Evolutionary conservation across 2,888 invertebrate species (phyloP).

Genomic region (Clistopyga incitator): DNA sequence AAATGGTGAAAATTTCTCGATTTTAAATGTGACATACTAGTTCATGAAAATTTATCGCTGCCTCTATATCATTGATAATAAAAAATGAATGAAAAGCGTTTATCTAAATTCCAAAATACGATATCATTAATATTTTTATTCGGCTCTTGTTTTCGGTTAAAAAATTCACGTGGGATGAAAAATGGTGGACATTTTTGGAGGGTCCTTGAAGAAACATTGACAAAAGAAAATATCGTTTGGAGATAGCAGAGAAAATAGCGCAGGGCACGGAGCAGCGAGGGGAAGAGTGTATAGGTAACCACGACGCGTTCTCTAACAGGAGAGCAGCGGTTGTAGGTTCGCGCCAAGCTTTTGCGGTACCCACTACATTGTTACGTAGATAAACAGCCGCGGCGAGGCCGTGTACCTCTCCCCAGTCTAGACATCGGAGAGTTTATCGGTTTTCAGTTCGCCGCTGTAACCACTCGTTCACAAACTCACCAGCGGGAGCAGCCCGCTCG

Average conservation of each 20-base stretch:
- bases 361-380: conserved; percentile 71
- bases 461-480: conserved; percentile 33
- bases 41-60: too few species aligned
- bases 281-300: not conserved
- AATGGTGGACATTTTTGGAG: not conserved
- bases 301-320: not conserved
- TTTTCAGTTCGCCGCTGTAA: conserved; percentile 69
- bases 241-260: not conserved
- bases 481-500: conserved; percentile 45
- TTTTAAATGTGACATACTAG: too few species aligned
- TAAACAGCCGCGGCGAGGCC: conserved; percentile 69
- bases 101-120: too few species aligned
- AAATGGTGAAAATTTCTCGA: too few species aligned
- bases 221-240: not conserved
- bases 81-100: too few species aligned
- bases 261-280: not conserved
- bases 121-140: too few species aligned
- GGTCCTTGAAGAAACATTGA: not conserved
- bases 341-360: conserved; percentile 25
- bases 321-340: not conserved
- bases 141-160: too few species aligned
- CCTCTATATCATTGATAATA: too few species aligned
- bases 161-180: too few species aligned
- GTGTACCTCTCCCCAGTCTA: conserved; percentile 64
- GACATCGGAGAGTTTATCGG: conserved; percentile 74